Evolutionary conservation across 2,888 invertebrate species (phyloP).

Genomic region (Heteromyza rotundicornis): DNA sequence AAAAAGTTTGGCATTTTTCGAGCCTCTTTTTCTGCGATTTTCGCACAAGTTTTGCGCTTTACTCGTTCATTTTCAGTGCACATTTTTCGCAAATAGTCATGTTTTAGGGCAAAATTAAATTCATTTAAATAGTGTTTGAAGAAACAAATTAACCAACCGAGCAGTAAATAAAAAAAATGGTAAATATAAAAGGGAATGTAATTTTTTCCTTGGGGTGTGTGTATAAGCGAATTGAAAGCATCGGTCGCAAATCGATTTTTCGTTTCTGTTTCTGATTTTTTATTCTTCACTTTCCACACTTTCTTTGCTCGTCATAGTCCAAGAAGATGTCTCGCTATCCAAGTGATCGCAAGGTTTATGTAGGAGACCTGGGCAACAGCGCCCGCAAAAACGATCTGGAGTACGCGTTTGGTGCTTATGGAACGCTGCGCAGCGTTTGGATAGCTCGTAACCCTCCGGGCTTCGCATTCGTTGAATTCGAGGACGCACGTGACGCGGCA

Average conservation of each 20-base stretch:
- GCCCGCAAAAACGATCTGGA: constrained; percentile 93
- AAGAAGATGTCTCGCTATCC: constrained; percentile 62
- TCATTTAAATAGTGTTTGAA: background rate
- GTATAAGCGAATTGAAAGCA: constrained; percentile 9
- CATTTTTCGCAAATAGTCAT: background rate
- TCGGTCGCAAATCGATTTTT: constrained; percentile 42
- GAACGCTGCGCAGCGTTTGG: constrained; percentile 93
- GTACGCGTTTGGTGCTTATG: constrained; percentile 91
- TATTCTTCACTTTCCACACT: no score
- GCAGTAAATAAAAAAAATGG: background rate
- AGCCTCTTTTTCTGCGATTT: background rate
- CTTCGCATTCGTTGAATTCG: constrained; percentile 93
- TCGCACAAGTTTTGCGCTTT: background rate
- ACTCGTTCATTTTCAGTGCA: background rate
- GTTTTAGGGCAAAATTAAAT: background rate
- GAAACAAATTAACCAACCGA: background rate
- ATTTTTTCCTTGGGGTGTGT: background rate
- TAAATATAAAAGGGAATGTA: background rate
- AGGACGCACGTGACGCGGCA: constrained; percentile 87
- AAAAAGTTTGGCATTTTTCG: no score
- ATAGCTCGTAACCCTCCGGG: constrained; percentile 93
- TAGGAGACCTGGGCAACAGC: constrained; percentile 90
- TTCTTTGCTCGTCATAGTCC: no score
- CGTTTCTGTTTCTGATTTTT: background rate
- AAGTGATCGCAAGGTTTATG: constrained; percentile 92